Evolutionary conservation across 2,113 vertebrate species (phyloP).

Genomic region (Herpetotheres cachinnans): DNA sequence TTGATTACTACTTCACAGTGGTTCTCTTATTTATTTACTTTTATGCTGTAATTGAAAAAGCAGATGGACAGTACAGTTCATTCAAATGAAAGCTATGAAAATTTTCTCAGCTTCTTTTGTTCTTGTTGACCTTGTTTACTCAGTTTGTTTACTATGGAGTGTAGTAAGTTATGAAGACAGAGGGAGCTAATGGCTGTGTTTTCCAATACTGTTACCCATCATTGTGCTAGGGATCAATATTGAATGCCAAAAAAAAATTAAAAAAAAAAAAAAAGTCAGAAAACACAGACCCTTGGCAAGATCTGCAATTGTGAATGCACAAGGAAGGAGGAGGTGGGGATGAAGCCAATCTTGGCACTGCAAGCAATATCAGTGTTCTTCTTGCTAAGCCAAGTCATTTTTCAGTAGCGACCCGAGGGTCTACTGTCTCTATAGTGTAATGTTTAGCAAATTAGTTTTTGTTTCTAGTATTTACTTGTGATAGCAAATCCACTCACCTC

Average conservation of each 20-base stretch:
- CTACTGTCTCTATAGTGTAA: neutral
- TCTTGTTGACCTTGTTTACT: conserved; percentile 59
- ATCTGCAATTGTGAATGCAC: neutral
- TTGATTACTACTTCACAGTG: neutral
- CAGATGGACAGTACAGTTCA: neutral
- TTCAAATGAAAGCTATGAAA: conserved; percentile 5
- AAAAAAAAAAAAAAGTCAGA: neutral
- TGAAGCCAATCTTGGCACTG: neutral
- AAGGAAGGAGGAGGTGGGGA: neutral
- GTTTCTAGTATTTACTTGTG: conserved; percentile 19
- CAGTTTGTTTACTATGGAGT: conserved; percentile 20
- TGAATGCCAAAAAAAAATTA: neutral
- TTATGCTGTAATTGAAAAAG: conserved; percentile 24
- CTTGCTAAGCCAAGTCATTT: conserved; percentile 5
- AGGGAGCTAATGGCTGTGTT: conserved; percentile 43
- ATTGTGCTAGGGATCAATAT: conserved; percentile 42
- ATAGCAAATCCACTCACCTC: conserved; percentile 21
- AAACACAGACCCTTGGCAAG: neutral
- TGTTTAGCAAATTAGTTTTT: conserved; percentile 41
- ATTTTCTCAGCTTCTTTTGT: neutral
- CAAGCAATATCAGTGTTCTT: neutral
- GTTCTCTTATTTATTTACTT: neutral
- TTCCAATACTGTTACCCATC: conserved; percentile 45
- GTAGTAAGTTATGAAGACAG: conserved; percentile 15
- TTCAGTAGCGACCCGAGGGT: neutral